Base-by-base conservation (phyloP, 1,140 invertebrate species). In the Hylaeus anthracinus region DNA sequence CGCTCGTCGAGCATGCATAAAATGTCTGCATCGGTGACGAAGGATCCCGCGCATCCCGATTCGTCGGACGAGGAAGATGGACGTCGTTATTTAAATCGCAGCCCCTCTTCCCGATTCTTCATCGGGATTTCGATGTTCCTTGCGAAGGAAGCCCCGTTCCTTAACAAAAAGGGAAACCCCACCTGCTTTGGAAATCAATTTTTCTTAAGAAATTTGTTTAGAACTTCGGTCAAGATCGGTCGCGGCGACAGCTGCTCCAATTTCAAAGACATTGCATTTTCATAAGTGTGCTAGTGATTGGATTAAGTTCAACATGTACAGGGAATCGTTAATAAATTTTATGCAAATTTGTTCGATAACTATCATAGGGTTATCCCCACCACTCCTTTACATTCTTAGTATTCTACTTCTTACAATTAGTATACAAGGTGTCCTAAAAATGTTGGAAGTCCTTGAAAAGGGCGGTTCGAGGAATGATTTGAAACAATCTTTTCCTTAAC, bases 1-100 rank as follows among this genome's bases (percentile, higher is more conserved):
- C 56, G 73, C 73, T 82, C 67, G 77, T 83, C 74, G 83, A 37
- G 84, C 79, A 85, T 86, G 83, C 84, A 86, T 86, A 85, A 85
- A 39, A 37, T 85, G 70, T 70, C 43, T 56, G 67, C 82, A 76
- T 83, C 67, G 82, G 79, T 79, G 72, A 71, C 70, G 79, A 81
- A 37, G 64, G 61, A 14, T 12, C 56, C 69, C 45, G 5, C 8
- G 1, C 8, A 2, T 6, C 64, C 37, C 51, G 51, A 51, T 51
- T 53, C 15, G 61, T 10, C 45, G 69, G 56, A 43, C 41, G 55
- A 45, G 39, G 12, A 48, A 56, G 51, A 69, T 82, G 70, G 67
- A 81, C 60, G 81, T 69, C 67, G 67, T 84, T 85, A 84, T 85
- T 85, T 81, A 85, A 85, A 85, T 84, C 79, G 69, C 61, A 63